phyloP scores from a whole-genome alignment of 1,140 invertebrate genomes.

The Zaprionus ghesquierei region DNA sequence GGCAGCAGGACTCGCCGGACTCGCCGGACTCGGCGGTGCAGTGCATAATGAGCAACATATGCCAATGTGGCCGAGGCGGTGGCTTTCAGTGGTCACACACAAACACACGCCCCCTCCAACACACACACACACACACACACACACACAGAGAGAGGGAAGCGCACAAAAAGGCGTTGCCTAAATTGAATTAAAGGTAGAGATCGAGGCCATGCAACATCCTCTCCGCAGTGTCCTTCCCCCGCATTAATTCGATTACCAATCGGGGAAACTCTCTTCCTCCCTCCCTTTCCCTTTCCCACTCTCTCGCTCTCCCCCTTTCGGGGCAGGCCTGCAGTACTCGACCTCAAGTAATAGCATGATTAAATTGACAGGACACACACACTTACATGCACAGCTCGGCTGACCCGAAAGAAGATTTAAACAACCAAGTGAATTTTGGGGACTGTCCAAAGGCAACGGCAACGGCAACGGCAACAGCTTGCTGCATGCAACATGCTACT shows the following conservation, averaged over 20 bases:
- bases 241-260: constrained; percentile 68
- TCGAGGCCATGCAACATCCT: constrained; percentile 8
- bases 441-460: background rate
- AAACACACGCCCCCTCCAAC: constrained; percentile 8
- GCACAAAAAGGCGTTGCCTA: constrained; percentile 33
- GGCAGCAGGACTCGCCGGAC: background rate
- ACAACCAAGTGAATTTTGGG: constrained; percentile 4
- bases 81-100: constrained; percentile 31
- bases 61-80: constrained; percentile 33
- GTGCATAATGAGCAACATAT: constrained; percentile 66
- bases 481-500: background rate
- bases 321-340: constrained; percentile 22
- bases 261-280: constrained; percentile 50
- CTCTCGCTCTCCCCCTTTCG: background rate
- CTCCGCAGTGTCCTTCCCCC: constrained; percentile 17
- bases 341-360: constrained; percentile 70
- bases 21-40: constrained; percentile 9
- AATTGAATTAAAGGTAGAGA: constrained; percentile 62
- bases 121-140: constrained; percentile 9
- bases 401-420: constrained; percentile 1
- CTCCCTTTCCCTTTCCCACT: background rate
- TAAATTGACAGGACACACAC: constrained; percentile 58
- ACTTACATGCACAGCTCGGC: constrained; percentile 8
- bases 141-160: constrained; percentile 3
- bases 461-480: background rate